Conservation (phyloP, 2,888 invertebrate genomes). For the Archips xylosteana region DNA sequence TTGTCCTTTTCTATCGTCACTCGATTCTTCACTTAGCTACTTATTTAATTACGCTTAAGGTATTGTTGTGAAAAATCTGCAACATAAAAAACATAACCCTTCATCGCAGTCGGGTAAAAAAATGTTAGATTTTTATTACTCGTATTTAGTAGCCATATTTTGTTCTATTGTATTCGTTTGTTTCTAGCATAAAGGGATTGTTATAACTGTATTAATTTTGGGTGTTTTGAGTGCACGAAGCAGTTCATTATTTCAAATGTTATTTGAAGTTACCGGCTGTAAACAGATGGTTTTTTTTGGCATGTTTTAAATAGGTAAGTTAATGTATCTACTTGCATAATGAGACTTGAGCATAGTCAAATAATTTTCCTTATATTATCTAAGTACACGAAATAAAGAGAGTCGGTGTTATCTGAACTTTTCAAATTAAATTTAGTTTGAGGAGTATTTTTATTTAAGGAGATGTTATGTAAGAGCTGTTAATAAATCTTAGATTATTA, state of each 20-base stretch:
- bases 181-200: not conserved
- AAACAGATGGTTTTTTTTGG: not conserved
- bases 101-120: not conserved
- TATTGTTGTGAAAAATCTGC: slow-evolving; percentile 3
- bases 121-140: not conserved
- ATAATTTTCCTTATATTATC: no score
- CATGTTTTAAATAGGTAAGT: not conserved
- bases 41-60: not conserved
- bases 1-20: not conserved
- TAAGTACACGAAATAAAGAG: no score
- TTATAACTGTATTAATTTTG: not conserved
- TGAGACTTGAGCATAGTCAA: no score
- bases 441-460: no score
- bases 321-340: no score
- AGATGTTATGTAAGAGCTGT: no score
- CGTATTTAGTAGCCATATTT: not conserved
- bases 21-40: not conserved
- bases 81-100: not conserved
- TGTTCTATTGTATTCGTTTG: not conserved
- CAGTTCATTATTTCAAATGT: not conserved
- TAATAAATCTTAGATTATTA: no score
- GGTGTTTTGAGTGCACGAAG: not conserved
- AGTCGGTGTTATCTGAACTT: no score
- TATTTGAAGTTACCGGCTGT: not conserved
- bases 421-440: no score